A percentile compares a stretch with the other conserved stretches of the same genome.
phyloP scores from a whole-genome alignment of 92 coral and sea anemone genomes.

The Palythoa grandis region DNA sequence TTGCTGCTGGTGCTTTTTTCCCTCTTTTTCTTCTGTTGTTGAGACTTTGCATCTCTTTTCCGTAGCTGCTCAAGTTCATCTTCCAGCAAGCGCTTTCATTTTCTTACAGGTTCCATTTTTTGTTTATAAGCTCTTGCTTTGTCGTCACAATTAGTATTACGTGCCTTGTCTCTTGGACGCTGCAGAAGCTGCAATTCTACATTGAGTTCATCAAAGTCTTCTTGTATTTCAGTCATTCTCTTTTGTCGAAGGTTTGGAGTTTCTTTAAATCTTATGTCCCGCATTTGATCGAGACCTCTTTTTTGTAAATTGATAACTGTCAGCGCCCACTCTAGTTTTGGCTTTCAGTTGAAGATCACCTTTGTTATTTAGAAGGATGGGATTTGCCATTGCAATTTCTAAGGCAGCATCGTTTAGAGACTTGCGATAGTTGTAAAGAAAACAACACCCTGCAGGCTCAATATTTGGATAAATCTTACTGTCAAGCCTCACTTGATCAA shows the following conservation, averaged over 20 bases:
- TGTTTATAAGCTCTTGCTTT: conserved; percentile 20
- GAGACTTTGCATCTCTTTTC: not conserved
- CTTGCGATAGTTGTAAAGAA: conserved; percentile 33
- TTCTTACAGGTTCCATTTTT: conserved; percentile 16
- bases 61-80: conserved; percentile 11
- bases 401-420: conserved; percentile 29
- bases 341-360: conserved; percentile 22
- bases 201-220: conserved; percentile 38
- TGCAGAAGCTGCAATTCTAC: conserved; percentile 11
- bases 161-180: conserved; percentile 4
- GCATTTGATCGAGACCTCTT: conserved; percentile 30
- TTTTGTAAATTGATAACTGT: conserved; percentile 28
- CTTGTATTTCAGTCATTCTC: conserved; percentile 15
- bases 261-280: not conserved
- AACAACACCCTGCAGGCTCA: conserved; percentile 28
- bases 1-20: too few species aligned
- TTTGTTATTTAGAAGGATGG: conserved; percentile 15
- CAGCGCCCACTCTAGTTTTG: conserved; percentile 30
- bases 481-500: conserved; percentile 14
- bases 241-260: conserved; percentile 30
- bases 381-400: conserved; percentile 28
- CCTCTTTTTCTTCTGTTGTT: too few species aligned
- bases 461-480: conserved; percentile 22
- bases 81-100: not conserved
- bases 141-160: conserved; percentile 25